Percentiles rank a stretch among this genome's conserved stretches.
Conservation (phyloP, 2,797 vertebrate species). For the Ibycter americanus region DNA sequence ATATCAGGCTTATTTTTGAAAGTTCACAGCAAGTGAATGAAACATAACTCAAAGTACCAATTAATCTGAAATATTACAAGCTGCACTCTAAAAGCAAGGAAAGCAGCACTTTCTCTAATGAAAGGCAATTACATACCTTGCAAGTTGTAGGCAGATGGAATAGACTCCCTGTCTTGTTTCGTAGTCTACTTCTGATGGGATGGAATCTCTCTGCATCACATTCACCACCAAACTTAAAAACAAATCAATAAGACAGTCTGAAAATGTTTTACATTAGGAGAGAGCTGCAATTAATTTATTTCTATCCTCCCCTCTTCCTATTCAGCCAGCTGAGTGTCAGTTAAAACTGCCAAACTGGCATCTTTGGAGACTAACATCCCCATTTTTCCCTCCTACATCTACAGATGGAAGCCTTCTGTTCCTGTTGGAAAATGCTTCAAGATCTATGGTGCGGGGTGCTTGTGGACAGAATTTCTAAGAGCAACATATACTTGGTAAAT, state of each 20-base stretch:
- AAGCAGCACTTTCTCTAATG: neutral
- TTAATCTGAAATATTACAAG: neutral
- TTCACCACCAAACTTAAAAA: constrained; percentile 93
- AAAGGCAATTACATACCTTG: constrained; percentile 81
- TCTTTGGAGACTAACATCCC: neutral
- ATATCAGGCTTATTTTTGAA: neutral
- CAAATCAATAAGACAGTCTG: constrained; percentile 31
- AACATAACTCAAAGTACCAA: neutral
- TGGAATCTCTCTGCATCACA: constrained; percentile 98
- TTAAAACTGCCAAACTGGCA: neutral
- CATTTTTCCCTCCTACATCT: neutral
- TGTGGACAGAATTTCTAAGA: neutral
- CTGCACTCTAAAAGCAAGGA: neutral
- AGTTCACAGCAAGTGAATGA: neutral
- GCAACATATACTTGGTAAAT: neutral
- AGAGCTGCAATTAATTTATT: neutral
- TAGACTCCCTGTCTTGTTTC: constrained; percentile 98
- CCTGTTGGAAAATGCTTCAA: neutral
- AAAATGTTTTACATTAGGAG: neutral
- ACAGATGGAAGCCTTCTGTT: neutral
- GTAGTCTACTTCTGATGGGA: constrained; percentile 98
- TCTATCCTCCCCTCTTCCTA: neutral
- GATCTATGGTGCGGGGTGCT: neutral
- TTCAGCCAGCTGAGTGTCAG: neutral
- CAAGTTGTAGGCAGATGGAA: constrained; percentile 96